A percentile compares a stretch with the other conserved stretches of the same genome.
phyloP scores from a whole-genome alignment of 2,113 vertebrate species.

The Chaetodon auriga region DNA sequence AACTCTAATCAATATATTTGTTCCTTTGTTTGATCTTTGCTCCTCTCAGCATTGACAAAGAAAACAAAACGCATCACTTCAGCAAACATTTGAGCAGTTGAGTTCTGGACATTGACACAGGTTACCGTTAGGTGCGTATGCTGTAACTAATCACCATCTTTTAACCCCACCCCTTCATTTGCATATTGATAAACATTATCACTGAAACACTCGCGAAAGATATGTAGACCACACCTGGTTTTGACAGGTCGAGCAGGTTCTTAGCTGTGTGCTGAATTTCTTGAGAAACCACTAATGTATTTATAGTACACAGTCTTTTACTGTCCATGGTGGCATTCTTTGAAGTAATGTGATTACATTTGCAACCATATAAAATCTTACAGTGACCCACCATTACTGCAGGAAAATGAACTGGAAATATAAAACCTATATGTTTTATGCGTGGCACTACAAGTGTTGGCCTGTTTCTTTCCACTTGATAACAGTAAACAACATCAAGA shows the following conservation, averaged over 20 bases:
- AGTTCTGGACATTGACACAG: not conserved
- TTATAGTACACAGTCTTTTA: not conserved
- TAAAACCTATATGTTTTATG: not conserved
- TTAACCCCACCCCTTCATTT: not conserved
- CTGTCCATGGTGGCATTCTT: not conserved
- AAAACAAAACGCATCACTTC: conserved; percentile 7
- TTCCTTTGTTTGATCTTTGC: conserved; percentile 50
- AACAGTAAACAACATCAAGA: not conserved
- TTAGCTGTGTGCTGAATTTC: no score
- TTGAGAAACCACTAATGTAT: not conserved
- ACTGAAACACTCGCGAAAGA: not conserved
- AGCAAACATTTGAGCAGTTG: conserved; percentile 29
- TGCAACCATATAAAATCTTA: not conserved
- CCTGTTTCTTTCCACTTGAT: not conserved
- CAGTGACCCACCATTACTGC: not conserved
- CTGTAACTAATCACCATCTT: not conserved
- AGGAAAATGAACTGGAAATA: not conserved
- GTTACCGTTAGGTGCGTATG: not conserved
- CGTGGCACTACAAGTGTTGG: not conserved
- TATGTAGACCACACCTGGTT: not conserved
- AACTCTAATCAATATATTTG: conserved; percentile 35
- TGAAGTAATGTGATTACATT: not conserved
- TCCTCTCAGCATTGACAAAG: conserved; percentile 21
- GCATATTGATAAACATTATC: not conserved
- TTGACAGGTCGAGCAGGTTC: not conserved